Conservation (phyloP, 1,140 invertebrate species). For the Gryllus bimaculatus region DNA sequence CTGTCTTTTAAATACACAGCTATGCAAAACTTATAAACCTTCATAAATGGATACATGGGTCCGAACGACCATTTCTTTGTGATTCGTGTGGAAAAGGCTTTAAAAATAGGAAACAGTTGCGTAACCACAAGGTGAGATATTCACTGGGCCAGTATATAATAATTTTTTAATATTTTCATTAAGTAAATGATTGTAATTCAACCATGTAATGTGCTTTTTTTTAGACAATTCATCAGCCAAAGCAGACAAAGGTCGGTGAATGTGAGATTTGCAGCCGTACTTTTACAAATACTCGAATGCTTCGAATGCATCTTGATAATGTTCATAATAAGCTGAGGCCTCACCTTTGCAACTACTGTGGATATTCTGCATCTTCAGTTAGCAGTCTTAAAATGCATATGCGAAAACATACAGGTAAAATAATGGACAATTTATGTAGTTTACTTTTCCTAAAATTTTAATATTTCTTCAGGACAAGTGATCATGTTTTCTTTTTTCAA, state of each 20-base stretch:
- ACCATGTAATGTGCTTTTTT: neutral
- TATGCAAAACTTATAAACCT: conserved; percentile 51
- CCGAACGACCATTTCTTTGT: conserved; percentile 50
- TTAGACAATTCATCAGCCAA: conserved; percentile 28
- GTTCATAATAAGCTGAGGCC: conserved; percentile 59
- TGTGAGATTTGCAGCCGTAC: conserved; percentile 53
- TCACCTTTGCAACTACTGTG: conserved; percentile 62
- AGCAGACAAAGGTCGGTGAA: conserved; percentile 25
- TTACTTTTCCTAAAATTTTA: conserved; percentile 17
- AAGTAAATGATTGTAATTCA: neutral
- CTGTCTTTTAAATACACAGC: conserved; percentile 33
- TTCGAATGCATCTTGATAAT: conserved; percentile 50
- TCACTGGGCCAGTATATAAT: neutral
- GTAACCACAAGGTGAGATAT: conserved; percentile 45
- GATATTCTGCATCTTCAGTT: conserved; percentile 51
- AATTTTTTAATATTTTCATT: neutral
- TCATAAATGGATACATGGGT: conserved; percentile 57
- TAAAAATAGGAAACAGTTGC: conserved; percentile 63
- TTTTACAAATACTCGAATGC: conserved; percentile 46
- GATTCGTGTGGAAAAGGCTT: conserved; percentile 62
- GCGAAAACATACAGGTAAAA: conserved; percentile 55
- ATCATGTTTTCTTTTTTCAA: no score
- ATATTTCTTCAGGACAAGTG: neutral
- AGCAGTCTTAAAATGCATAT: conserved; percentile 59
- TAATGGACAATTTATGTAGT: conserved; percentile 13